Conservation (phyloP, 2,113 vertebrate species). For the Xiphophorus couchianus region DNA sequence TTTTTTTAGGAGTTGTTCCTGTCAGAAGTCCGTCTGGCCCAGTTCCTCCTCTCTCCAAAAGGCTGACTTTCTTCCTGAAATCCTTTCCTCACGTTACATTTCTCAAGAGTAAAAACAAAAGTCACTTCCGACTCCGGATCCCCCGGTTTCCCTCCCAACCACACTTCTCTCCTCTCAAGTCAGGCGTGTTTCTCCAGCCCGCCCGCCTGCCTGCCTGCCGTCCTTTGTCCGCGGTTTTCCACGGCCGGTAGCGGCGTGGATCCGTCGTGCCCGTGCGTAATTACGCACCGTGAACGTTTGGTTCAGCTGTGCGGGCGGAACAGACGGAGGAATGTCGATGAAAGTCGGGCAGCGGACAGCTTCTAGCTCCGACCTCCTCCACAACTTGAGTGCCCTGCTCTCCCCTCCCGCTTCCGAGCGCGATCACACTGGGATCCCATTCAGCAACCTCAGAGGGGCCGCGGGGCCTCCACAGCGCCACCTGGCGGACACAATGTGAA, state of each 20-base stretch:
- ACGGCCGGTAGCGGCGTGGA: slow-evolving; percentile 22
- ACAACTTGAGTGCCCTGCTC: slow-evolving; percentile 47
- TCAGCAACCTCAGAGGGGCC: slow-evolving; percentile 39
- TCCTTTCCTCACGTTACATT: slow-evolving; percentile 50
- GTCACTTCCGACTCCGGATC: slow-evolving; percentile 69
- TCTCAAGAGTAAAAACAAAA: slow-evolving; percentile 11
- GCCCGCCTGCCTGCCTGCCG: slow-evolving; percentile 18
- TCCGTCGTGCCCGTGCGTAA: slow-evolving; percentile 52
- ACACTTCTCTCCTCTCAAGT: slow-evolving; percentile 54
- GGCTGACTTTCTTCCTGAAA: slow-evolving; percentile 6
- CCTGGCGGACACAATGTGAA: slow-evolving; percentile 41
- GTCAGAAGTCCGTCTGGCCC: slow-evolving; percentile 31
- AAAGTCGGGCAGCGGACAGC: slow-evolving; percentile 22
- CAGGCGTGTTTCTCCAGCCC: slow-evolving; percentile 51
- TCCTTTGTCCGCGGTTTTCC: slow-evolving; percentile 66
- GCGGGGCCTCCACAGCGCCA: slow-evolving; percentile 47
- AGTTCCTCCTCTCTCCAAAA: slow-evolving; percentile 4
- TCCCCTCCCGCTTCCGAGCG: slow-evolving; percentile 44
- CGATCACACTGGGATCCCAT: slow-evolving; percentile 57
- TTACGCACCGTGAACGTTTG: slow-evolving; percentile 49
- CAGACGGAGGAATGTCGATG: slow-evolving; percentile 33
- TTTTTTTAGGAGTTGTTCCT: slow-evolving; percentile 19
- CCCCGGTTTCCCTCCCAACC: slow-evolving; percentile 40
- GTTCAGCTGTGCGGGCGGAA: slow-evolving; percentile 8
- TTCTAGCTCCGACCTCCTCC: slow-evolving; percentile 37